Evolutionary conservation across 2,113 vertebrate genomes (phyloP), one percentile per base, ranked within the genome.

Genomic region (Phainopepla nitens): DNA sequence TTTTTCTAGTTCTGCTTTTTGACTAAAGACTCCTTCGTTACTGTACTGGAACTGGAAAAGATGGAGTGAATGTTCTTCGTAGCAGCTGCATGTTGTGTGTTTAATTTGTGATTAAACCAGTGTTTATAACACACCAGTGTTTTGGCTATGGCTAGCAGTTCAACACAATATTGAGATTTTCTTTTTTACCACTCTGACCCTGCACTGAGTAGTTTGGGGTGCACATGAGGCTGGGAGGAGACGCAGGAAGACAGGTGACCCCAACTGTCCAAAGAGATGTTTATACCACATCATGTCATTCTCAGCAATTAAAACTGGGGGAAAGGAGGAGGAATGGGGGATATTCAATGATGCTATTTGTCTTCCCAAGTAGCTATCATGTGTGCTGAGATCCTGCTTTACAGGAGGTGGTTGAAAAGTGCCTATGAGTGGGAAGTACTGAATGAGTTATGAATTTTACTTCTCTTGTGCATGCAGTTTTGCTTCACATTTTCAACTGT

Each of bases 101-200:
- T 64, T 29, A 47, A 54, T 56, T 56, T 77, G 6, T 87, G 31
- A 53, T n/a, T 66, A 70, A 91, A 53, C 2, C 15, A 39, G 3
- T 11, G 7, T 54, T 53, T 58, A 15, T 24, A 87, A 60, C 13
- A 70, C 11, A 49, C 1, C 7, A 44, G 6, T 0, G 0, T 87
- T 84, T 89, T 69, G n/a, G 14, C 35, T 58, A 2, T 45, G 25
- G 7, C 10, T 81, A 39, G 27, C 14, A 45, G 13, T n/a, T 11
- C 7, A 2, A 2, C 22, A 49, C 4, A 58, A 33, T 27, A 28
- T 3, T 35, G 14, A 51, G 18, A 50, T 62, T 54, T 68, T 61
- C 4, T 64, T 66, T 53, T 79, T 42, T 19, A 13, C 14, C 28
- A 42, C 12, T 78, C 60, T 66, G 13, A 10, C 7, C 7, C 25